Percentiles rank a stretch among this genome's conserved stretches.
These are phyloP conservation scores for Hephaestus fuliginosus DNA, from an alignment of 2,797 vertebrate genomes.

Conservation along the genomic window DNA sequence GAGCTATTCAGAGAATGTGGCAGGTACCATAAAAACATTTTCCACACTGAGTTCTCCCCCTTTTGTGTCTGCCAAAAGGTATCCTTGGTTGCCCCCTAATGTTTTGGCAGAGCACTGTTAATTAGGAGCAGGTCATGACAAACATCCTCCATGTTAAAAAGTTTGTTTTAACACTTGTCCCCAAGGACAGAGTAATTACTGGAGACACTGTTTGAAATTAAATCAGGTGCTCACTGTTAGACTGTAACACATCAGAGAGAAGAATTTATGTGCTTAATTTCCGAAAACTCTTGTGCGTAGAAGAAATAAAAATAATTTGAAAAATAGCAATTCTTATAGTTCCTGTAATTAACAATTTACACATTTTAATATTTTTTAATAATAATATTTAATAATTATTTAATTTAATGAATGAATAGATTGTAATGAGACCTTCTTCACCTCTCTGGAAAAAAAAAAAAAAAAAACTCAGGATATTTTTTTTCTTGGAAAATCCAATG, in stretches of 20 bases:
- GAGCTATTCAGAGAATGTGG: conserved; percentile 22
- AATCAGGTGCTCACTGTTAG: conserved; percentile 36
- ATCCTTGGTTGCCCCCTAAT: conserved; percentile 33
- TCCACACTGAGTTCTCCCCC: background rate
- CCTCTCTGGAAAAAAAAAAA: too few species aligned
- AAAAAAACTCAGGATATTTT: too few species aligned
- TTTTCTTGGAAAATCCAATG: too few species aligned
- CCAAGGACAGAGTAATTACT: conserved; percentile 40
- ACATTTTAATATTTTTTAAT: too few species aligned
- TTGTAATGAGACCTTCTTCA: too few species aligned
- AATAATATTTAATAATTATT: too few species aligned
- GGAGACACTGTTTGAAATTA: conserved; percentile 28
- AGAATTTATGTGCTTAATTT: conserved; percentile 14
- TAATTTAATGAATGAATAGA: too few species aligned
- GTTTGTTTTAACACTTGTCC: conserved; percentile 50
- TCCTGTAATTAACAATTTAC: too few species aligned
- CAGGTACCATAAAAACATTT: conserved; percentile 16
- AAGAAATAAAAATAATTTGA: background rate
- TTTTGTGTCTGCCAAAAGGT: conserved; percentile 16
- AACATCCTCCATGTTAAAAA: conserved; percentile 37
- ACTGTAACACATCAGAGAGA: conserved; percentile 8
- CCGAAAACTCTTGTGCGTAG: background rate
- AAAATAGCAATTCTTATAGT: background rate
- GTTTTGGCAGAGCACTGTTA: conserved; percentile 35
- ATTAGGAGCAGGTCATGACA: conserved; percentile 43